phyloP scores from a whole-genome alignment of 2,888 invertebrate species.

The Agonopterix alstromeriana region DNA sequence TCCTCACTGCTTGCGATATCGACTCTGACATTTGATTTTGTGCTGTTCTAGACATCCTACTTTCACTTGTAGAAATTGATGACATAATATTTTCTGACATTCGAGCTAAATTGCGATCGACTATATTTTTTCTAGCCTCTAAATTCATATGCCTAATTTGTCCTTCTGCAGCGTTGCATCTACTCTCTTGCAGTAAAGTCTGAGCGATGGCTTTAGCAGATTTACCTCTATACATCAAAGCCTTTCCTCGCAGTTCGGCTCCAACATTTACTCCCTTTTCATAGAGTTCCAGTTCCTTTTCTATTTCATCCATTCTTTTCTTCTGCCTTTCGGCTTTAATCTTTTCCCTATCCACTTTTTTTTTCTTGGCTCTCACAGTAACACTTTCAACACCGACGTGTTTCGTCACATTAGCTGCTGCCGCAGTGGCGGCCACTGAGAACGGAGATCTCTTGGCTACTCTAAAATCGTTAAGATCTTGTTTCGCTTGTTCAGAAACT shows the following conservation, averaged over 20 bases:
- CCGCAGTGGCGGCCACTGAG: conserved; percentile 78
- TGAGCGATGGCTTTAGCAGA: conserved; percentile 85
- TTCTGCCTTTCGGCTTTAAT: conserved; percentile 57
- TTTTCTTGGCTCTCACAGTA: conserved; percentile 64
- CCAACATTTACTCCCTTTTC: conserved; percentile 63
- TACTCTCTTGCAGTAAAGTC: conserved; percentile 78
- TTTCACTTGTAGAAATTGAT: conserved; percentile 27
- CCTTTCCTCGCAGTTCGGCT: conserved; percentile 70
- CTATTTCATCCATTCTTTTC: conserved; percentile 61
- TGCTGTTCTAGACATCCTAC: conserved; percentile 4
- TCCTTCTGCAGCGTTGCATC: conserved; percentile 68
- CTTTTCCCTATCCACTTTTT: conserved; percentile 55
- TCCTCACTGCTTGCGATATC: conserved; percentile 40
- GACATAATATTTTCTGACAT: conserved; percentile 34
- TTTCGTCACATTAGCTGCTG: conserved; percentile 79
- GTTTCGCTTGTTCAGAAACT: conserved; percentile 82
- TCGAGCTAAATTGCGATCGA: conserved; percentile 33
- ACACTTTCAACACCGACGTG: conserved; percentile 78
- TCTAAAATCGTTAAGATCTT: conserved; percentile 78
- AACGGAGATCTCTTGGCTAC: conserved; percentile 78
- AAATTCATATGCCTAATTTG: conserved; percentile 41
- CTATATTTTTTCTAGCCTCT: conserved; percentile 32
- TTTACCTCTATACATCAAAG: conserved; percentile 81
- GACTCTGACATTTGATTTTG: conserved; percentile 31
- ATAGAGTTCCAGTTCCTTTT: conserved; percentile 50